Evolutionary conservation across 2,888 invertebrate species (phyloP).

Genomic region (Meloe dianella): DNA sequence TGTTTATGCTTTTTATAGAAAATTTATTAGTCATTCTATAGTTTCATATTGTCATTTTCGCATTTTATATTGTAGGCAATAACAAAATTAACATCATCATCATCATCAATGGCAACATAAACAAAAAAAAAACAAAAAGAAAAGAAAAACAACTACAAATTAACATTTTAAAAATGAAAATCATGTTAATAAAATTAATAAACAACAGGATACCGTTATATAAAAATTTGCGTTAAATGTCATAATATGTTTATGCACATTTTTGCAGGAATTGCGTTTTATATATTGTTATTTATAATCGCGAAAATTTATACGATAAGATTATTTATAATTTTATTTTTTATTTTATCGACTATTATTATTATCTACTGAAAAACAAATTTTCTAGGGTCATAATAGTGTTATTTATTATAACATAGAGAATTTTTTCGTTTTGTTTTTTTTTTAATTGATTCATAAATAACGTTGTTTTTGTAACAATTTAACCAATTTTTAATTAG

Average conservation of each 20-base stretch:
- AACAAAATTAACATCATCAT: not conserved
- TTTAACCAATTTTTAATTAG: not conserved
- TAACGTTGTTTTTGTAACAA: not conserved
- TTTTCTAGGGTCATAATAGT: not conserved
- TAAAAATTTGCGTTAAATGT: not conserved
- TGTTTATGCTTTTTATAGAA: not conserved
- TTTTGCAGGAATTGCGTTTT: not conserved
- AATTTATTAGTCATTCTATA: not conserved
- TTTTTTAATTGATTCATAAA: not conserved
- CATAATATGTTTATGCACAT: not conserved
- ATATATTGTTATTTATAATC: not conserved
- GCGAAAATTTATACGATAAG: not conserved
- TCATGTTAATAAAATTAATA: not conserved
- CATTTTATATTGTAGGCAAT: not conserved
- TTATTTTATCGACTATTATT: not conserved
- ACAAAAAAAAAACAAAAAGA: not conserved
- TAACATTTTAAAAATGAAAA: not conserved
- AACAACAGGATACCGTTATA: not conserved
- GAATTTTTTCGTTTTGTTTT: not conserved
- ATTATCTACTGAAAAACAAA: not conserved
- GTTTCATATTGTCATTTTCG: not conserved
- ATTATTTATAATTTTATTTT: not conserved
- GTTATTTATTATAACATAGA: too few relatives aligned
- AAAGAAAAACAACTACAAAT: not conserved
- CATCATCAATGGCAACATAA: not conserved